Conservation (phyloP, 2,113 vertebrate species). For the Myxocyprinus asiaticus region DNA sequence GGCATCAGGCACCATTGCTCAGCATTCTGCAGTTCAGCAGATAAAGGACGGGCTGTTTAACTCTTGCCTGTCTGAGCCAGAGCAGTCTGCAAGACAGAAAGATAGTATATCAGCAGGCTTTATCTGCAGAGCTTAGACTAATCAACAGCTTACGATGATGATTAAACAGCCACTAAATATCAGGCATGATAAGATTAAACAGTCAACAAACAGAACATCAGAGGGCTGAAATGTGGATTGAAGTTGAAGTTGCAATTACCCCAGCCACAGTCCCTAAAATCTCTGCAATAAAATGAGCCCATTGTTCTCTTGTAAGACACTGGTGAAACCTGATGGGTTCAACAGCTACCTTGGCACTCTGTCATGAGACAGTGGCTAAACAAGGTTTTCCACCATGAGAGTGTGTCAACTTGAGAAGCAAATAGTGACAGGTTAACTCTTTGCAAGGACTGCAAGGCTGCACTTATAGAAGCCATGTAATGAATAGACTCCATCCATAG, state of each 20-base stretch:
- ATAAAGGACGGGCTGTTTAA: conserved; percentile 57
- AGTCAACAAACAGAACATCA: conserved; percentile 51
- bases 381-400: background rate
- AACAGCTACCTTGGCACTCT: conserved; percentile 12
- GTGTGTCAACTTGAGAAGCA: conserved; percentile 28
- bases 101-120: conserved; percentile 18
- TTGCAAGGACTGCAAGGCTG: conserved; percentile 16
- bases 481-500: conserved; percentile 38
- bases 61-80: conserved; percentile 40
- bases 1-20: conserved; percentile 71
- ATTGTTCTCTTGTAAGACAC: conserved; percentile 7
- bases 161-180: conserved; percentile 42
- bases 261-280: background rate
- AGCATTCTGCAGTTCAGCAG: conserved; percentile 69
- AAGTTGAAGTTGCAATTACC: conserved; percentile 22
- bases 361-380: conserved; percentile 12
- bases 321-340: background rate
- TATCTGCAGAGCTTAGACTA: conserved; percentile 35
- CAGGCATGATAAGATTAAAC: conserved; percentile 50
- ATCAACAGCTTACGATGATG: conserved; percentile 40
- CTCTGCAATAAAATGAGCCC: background rate
- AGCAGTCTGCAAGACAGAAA: conserved; percentile 29
- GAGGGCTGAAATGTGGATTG: conserved; percentile 44
- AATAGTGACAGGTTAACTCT: conserved; percentile 34
- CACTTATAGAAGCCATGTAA: conserved; percentile 24